These are phyloP conservation scores for Rugalucina vietnamica DNA, from an alignment of 2,888 invertebrate species.

Conservation along the genomic window DNA sequence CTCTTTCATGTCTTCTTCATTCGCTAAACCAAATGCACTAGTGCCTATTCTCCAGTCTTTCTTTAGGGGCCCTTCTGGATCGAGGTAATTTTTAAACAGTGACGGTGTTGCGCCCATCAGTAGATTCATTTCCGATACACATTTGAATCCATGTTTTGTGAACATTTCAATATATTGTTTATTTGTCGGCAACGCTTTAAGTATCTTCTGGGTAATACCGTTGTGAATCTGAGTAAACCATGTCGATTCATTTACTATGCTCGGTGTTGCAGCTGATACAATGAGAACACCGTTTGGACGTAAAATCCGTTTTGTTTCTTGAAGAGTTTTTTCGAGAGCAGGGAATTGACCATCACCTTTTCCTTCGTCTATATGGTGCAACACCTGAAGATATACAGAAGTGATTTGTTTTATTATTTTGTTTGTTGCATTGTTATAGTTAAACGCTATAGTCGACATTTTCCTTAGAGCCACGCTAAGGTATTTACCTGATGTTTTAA, in stretches of 20 bases:
- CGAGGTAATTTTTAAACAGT: not conserved
- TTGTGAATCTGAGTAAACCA: not conserved
- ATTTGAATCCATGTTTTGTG: not conserved
- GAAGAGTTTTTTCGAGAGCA: not conserved
- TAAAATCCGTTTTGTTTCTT: not conserved
- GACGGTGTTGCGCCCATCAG: too few relatives aligned
- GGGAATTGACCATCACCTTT: not conserved
- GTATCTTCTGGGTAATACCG: not conserved
- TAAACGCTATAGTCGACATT: too few relatives aligned
- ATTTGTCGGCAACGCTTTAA: not conserved
- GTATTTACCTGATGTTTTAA: too few relatives aligned
- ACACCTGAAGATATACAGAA: too few relatives aligned
- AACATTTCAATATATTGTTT: not conserved
- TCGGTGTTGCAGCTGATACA: not conserved
- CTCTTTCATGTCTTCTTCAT: not conserved
- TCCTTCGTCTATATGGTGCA: not conserved
- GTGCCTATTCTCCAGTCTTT: not conserved
- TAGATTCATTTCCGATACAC: not conserved
- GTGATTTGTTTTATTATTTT: too few relatives aligned
- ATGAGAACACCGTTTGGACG: not conserved
- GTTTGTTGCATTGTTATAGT: too few relatives aligned
- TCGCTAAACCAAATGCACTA: not conserved
- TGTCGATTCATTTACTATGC: not conserved
- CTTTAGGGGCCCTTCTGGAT: constrained; percentile 8
- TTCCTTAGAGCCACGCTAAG: too few relatives aligned